A percentile compares a stretch with the other conserved stretches of the same genome.
phyloP scores from a whole-genome alignment of 2,113 vertebrate species.

The Melozone crissalis region DNA sequence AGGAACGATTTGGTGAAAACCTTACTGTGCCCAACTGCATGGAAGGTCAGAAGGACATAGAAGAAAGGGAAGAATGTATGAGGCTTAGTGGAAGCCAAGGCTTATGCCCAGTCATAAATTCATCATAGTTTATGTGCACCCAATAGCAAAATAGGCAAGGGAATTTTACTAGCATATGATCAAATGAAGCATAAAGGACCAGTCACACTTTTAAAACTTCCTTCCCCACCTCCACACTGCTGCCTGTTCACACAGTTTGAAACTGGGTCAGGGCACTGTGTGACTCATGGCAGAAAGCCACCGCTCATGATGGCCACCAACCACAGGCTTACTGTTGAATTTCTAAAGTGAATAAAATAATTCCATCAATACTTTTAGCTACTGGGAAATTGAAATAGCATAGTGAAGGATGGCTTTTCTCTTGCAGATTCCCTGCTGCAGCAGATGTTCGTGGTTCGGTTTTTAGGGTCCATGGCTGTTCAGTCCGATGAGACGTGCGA shows the following conservation, averaged over 20 bases:
- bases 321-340: background rate
- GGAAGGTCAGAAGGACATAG: background rate
- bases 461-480: conserved; percentile 95
- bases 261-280: background rate
- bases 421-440: conserved; percentile 89
- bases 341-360: background rate
- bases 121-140: background rate
- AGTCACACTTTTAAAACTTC: background rate
- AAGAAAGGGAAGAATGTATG: background rate
- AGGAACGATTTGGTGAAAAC: background rate
- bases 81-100: background rate
- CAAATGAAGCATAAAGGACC: background rate
- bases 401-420: background rate
- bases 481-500: conserved; percentile 81
- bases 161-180: background rate
- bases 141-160: background rate
- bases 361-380: background rate
- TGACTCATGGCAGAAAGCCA: background rate
- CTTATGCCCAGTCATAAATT: background rate
- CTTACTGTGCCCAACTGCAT: background rate
- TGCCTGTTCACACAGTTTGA: background rate
- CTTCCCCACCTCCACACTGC: background rate
- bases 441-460: conserved; percentile 93
- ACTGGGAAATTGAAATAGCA: background rate
- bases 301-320: background rate